phyloP scores from a whole-genome alignment of 2,113 vertebrate genomes.

The Sapayoa aenigma region DNA sequence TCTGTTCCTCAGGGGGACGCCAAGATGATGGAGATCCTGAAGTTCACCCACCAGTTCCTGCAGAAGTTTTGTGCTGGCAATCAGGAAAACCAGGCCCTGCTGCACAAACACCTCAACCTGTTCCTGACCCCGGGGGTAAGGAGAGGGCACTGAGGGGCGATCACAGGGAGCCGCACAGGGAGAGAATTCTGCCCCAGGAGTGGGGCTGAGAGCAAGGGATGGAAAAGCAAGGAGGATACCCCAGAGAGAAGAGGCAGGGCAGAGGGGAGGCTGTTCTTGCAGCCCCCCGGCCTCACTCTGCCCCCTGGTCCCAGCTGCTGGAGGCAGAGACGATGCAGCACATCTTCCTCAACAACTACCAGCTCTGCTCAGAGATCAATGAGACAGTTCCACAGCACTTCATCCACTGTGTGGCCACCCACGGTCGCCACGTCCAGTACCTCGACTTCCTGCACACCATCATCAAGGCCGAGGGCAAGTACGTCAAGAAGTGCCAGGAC shows the following conservation, averaged over 20 bases:
- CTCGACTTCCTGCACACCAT: constrained; percentile 97
- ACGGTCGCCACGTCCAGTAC: constrained; percentile 96
- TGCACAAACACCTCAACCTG: constrained; percentile 92
- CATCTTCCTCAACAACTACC: constrained; percentile 98
- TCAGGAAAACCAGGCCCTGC: constrained; percentile 91
- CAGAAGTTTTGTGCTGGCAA: constrained; percentile 97
- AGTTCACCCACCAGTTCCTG: constrained; percentile 92
- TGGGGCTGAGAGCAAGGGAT: not conserved
- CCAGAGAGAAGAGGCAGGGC: not conserved
- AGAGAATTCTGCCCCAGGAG: fast-evolving
- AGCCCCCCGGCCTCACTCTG: not conserved
- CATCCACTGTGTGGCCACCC: constrained; percentile 94
- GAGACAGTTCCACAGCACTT: constrained; percentile 94
- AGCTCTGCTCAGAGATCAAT: constrained; percentile 90
- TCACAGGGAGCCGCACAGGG: not conserved
- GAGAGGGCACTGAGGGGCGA: fast-evolving
- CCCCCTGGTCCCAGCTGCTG: constrained; percentile 75
- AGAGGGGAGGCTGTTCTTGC: not conserved
- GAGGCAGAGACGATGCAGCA: constrained; percentile 96
- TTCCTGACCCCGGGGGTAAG: constrained; percentile 94
- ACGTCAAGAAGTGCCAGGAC: constrained; percentile 99
- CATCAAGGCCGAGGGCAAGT: constrained; percentile 98
- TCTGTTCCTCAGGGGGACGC: constrained; percentile 78
- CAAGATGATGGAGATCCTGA: constrained; percentile 97
- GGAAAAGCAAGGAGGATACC: not conserved